Base-by-base conservation (phyloP, 2,797 vertebrate species). In the Diceros bicornis region DNA sequence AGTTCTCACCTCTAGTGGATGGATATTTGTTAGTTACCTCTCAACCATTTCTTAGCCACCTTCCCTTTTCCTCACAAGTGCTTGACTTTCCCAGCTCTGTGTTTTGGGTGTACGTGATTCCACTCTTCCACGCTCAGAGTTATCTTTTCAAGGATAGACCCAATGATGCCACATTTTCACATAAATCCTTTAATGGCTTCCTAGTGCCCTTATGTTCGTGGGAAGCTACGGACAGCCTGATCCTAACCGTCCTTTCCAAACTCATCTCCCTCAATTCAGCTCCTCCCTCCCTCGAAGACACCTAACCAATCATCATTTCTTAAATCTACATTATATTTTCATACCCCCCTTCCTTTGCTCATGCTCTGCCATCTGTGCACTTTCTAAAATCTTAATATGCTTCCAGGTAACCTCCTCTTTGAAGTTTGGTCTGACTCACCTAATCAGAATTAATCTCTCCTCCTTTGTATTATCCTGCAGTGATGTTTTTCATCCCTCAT, bases 341-440 rank as follows among this genome's bases (percentile, higher is more conserved):
- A 61, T 50, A 34, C 2, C 21, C n/a, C 41, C 7, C 86, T 7
- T 7, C 16, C 23, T 94, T 69, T 94, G 18, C 27, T 59, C 68
- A 41, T 37, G 16, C 27, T 25, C 64, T 79, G 55, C 75, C 4
- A 41, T 62, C 52, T 95, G 27, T 1, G 7, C 34, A 16, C n/a
- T 84, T 92, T 92, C 68, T 92, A 90, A 91, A 95, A 52, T 66
- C 50, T 83, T 96, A 89, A 29, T 18, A 57, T 66, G 10, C n/a
- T 64, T 74, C 59, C 44, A 61, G 14, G 32, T 71, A 61, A 55
- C 32, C 52, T 96, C 41, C 25, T 91, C 21, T 50, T 89, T 66
- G 32, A 85, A 69, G 7, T 41, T 91, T 81, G n/a, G 34, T 92
- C 66, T 74, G 23, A 91, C 41, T 69, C 55, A 41, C 3, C 16